Percentiles rank a stretch among this genome's conserved stretches.
phyloP scores from a whole-genome alignment of 2,113 vertebrate species.

The Rhodinocichla rosea region DNA sequence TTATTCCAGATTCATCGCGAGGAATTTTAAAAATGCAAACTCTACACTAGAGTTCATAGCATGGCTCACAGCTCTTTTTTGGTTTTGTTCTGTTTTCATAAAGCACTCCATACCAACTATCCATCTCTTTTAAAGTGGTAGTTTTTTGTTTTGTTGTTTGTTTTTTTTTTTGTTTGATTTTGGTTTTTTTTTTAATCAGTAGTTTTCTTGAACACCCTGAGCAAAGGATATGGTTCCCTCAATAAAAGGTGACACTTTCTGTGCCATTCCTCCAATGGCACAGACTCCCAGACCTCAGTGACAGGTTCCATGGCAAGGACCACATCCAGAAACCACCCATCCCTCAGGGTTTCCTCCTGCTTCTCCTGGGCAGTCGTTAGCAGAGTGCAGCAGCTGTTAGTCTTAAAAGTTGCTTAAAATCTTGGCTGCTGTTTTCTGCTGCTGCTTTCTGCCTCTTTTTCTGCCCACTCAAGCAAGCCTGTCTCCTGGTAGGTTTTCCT shows the following conservation, averaged over 20 bases:
- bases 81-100: background rate
- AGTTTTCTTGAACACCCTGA: background rate
- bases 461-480: background rate
- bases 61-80: background rate
- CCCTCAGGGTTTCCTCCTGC: background rate
- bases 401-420: background rate
- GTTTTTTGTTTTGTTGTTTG: background rate
- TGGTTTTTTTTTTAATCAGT: background rate
- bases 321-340: background rate
- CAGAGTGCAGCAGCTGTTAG: background rate
- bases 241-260: background rate
- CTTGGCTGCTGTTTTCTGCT: background rate
- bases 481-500: background rate
- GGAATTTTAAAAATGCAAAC: constrained; percentile 45
- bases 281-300: background rate
- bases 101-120: background rate
- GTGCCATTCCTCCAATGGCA: background rate
- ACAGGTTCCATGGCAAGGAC: background rate
- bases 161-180: background rate
- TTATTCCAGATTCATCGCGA: constrained; percentile 35
- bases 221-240: background rate
- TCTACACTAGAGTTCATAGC: background rate
- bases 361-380: background rate
- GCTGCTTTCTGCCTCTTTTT: background rate
- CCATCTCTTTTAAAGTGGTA: background rate